Evolutionary conservation across 2,797 vertebrate genomes (phyloP).

Genomic region (Dipus sagitta): DNA sequence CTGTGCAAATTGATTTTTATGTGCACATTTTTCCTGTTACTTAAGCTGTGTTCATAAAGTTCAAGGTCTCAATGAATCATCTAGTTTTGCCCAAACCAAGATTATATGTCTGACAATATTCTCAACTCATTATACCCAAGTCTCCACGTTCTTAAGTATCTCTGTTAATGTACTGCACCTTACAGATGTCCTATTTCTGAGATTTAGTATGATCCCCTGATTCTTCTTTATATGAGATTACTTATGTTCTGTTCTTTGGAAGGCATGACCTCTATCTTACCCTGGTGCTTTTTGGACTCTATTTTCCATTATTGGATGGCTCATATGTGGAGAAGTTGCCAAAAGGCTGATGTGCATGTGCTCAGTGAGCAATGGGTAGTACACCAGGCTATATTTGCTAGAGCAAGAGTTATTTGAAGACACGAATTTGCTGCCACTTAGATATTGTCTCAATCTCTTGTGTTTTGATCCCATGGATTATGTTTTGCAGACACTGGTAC

Average conservation of each 20-base stretch:
- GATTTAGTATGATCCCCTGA: not conserved
- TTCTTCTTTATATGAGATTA: conserved; percentile 4
- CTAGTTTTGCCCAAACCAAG: not conserved
- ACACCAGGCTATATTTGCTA: not conserved
- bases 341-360: not conserved
- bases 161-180: not conserved
- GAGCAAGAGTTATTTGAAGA: not conserved
- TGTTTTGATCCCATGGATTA: not conserved
- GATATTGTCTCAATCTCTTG: not conserved
- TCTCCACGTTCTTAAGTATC: not conserved
- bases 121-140: not conserved
- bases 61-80: not conserved
- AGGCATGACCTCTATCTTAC: not conserved
- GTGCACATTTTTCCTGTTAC: not conserved
- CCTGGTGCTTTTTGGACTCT: not conserved
- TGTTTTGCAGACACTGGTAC: not conserved
- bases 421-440: not conserved
- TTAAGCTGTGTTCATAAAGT: conserved; percentile 7
- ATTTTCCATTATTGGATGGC: not conserved
- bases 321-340: not conserved
- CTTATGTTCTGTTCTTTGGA: not conserved
- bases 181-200: not conserved
- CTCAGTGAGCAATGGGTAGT: not conserved
- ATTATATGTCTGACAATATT: not conserved
- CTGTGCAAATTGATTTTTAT: conserved; percentile 7